Base-by-base conservation (phyloP, 2,888 invertebrate genomes). In the Bursaphelenchus okinawaensis region DNA sequence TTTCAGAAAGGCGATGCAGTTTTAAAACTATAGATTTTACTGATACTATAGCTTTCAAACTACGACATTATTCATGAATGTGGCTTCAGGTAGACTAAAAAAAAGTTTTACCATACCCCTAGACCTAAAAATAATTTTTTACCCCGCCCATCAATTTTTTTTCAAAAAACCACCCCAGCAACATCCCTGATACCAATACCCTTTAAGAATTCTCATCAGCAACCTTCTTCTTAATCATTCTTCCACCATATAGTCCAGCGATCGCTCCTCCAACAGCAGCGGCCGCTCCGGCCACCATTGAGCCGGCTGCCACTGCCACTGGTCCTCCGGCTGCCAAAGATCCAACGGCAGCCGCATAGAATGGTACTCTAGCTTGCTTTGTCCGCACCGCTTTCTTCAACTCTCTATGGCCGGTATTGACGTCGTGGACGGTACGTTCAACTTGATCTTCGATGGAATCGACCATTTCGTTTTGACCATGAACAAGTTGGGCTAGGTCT, bases 391-490 rank as follows among this genome's bases (percentile, higher is more conserved):
- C 80, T 51, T 77, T 72, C 55, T 75, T 78, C 60, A 80, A 40
- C 59, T 79, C 71, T 55, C 72, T 70, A 26, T 77, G 72, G 56
- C 78, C 80, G 28, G 68, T 61, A n/a, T 78, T 57, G 16, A 80
- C 77, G 55, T 79, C 69, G 24, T 71, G 70, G 2, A 52, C 63
- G 3, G 77, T 70, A 57, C 69, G 57, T 67, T 80, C 79, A n/a
- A 80, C 74, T 51, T 78, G 78, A 26, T 80, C 80, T 67, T 78
- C 71, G 54, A 79, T 79, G 7, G 73, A 73, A 65, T 79, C 79
- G 12, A 79, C 75, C 52, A 78, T 69, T 55, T 79, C 79, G 59
- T 79, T 75, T 60, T 79, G 79, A 24, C 58, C 75, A 55, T 80
- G 76, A 7, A 80, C 80, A 24, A 80, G 74, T 28, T 68, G 68